Conservation (phyloP, 2,797 vertebrate genomes). For the Neosalanx taihuensis region DNA sequence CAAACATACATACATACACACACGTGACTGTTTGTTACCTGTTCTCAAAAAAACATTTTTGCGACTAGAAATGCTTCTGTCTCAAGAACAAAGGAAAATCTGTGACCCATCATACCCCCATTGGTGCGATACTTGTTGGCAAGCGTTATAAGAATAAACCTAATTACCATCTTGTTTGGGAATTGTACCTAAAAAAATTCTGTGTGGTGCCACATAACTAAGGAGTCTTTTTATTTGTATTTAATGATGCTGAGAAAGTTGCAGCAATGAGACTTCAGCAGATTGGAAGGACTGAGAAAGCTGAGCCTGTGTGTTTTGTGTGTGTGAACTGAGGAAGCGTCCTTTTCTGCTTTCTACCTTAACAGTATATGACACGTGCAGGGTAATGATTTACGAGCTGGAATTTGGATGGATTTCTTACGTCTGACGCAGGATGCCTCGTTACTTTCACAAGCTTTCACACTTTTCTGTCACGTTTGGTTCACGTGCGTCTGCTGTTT, state of each 20-base stretch:
- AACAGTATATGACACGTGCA: not conserved
- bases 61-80: not conserved
- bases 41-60: too few relatives aligned
- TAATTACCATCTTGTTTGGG: not conserved
- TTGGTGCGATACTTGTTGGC: not conserved
- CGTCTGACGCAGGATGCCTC: too few relatives aligned
- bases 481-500: too few relatives aligned
- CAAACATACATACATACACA: not conserved
- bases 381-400: not conserved
- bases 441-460: too few relatives aligned
- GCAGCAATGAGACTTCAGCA: conserved; percentile 21
- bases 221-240: conserved; percentile 13
- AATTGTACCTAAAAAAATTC: not conserved
- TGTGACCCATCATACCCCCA: too few relatives aligned
- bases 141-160: not conserved
- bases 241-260: conserved; percentile 12
- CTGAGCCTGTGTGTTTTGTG: conserved; percentile 12
- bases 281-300: not conserved
- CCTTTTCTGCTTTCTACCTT: not conserved
- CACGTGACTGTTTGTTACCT: too few relatives aligned
- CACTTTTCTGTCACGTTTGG: too few relatives aligned
- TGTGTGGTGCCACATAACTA: conserved; percentile 14
- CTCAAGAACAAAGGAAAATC: not conserved
- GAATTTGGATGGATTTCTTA: too few relatives aligned
- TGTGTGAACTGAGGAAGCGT: too few relatives aligned